Base-by-base conservation (phyloP, 1,140 invertebrate genomes). In the Venustaconcha ellipsiformis region DNA sequence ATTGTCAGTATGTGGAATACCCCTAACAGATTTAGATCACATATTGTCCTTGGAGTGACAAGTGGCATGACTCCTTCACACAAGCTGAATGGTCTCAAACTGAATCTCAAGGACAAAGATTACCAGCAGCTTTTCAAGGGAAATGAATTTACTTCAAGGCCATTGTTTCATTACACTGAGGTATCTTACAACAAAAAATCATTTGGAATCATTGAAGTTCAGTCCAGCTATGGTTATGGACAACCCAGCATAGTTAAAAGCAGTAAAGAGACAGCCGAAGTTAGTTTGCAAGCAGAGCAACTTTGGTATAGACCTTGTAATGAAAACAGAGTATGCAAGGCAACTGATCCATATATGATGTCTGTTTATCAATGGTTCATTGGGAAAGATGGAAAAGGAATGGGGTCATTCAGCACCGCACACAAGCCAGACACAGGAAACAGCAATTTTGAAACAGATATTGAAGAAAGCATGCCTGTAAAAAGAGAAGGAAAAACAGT, bases 1-100 rank as follows among this genome's bases (percentile, higher is more conserved):
- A 66, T 76, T 57, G 74, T 76, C n/a, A 57, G 56, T 37, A 57
- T 76, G 63, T 76, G 74, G 74, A 76, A 76, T 23, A 76, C 74
- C 2, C 74, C 74, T 37, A 60, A 76, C 17, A 76, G 74, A 18
- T 48, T 62, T 18, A 70, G 58, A 17, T 65, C 67, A 11, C 57
- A 69, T 56, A 76, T 76, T 64, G 26, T 76, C 17, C 64, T 76
- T 17, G 74, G 74, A 14, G 74, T 76, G 8, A 56, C 65, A 15
- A 76, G 59, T n/a, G 1, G 11, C 0, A 15, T 18, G 1, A 57
- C 12, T 14, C n/a, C 14, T 17, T 5, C 14, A 17, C 66, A 62
- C 11, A 12, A 30, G 17, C 58, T 60, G 5, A 63, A 57, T 26
- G 59, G 20, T 15, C 57, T 59, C 13, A 66, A 76, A 14, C 23